These are phyloP conservation scores for Hirtodrosophila histrioides DNA, from an alignment of 2,888 invertebrate genomes.

Conservation along the genomic window DNA sequence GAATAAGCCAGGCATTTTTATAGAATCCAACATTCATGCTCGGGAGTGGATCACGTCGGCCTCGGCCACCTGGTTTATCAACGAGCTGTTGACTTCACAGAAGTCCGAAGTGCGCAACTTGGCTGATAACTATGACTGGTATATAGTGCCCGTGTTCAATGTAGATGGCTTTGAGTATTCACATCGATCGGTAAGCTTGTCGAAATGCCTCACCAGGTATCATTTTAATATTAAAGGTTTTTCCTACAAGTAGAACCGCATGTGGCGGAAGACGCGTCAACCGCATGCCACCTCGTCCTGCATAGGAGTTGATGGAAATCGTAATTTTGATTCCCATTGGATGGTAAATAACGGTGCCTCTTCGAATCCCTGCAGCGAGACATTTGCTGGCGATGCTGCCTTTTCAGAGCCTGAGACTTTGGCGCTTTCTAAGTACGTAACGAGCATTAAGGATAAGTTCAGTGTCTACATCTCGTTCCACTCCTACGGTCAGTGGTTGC, in stretches of 20 bases:
- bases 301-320: conserved; percentile 82
- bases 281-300: conserved; percentile 81
- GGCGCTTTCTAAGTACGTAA: conserved; percentile 85
- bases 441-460: conserved; percentile 83
- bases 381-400: conserved; percentile 85
- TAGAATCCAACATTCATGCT: conserved; percentile 88
- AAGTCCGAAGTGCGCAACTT: conserved; percentile 86
- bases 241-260: conserved; percentile 85
- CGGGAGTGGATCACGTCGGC: conserved; percentile 91
- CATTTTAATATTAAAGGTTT: background rate
- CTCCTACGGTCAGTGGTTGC: conserved; percentile 87
- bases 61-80: conserved; percentile 88
- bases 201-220: rapidly evolving
- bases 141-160: conserved; percentile 89
- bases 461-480: conserved; percentile 87
- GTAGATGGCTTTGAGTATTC: conserved; percentile 91
- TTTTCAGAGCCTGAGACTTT: conserved; percentile 87
- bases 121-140: conserved; percentile 90
- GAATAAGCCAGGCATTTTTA: conserved; percentile 86
- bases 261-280: conserved; percentile 89
- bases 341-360: conserved; percentile 85
- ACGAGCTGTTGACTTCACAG: conserved; percentile 88
- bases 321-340: conserved; percentile 83
- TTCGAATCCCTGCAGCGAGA: conserved; percentile 82
- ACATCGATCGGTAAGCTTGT: conserved; percentile 86